These are phyloP conservation scores for Drosophila putrida DNA, from an alignment of 2,888 invertebrate genomes.

Conservation along the genomic window DNA sequence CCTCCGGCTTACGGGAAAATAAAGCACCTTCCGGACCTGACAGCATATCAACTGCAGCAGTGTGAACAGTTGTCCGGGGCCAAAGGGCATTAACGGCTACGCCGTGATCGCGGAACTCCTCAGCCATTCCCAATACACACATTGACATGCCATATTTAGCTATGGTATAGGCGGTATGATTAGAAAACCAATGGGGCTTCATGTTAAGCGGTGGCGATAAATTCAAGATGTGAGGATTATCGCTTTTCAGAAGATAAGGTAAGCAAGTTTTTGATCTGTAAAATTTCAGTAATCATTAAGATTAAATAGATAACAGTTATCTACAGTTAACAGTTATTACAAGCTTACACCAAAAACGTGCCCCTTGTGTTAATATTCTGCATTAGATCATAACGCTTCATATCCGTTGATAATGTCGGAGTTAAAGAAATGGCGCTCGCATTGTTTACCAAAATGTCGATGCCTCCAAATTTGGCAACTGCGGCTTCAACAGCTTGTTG, in stretches of 20 bases:
- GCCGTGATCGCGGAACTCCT: constrained; percentile 93
- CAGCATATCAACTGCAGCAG: constrained; percentile 96
- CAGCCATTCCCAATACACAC: constrained; percentile 99
- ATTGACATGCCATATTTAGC: constrained; percentile 99
- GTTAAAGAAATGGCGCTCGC: constrained; percentile 97
- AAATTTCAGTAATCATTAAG: constrained; percentile 2
- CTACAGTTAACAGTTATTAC: too few species aligned
- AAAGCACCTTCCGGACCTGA: constrained; percentile 86
- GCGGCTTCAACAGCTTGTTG: constrained; percentile 88
- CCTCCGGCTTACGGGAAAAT: constrained; percentile 82
- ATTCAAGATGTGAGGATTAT: constrained; percentile 97
- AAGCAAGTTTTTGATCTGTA: constrained; percentile 95
- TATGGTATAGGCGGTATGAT: constrained; percentile 98
- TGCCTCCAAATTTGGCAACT: constrained; percentile 94
- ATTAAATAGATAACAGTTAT: constrained; percentile 1
- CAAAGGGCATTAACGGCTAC: constrained; percentile 98
- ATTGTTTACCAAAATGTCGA: constrained; percentile 97
- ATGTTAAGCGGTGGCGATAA: constrained; percentile 97
- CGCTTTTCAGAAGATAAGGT: constrained; percentile 93
- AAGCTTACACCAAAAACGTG: constrained; percentile 95
- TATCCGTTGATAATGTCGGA: constrained; percentile 93
- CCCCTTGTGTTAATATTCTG: constrained; percentile 97
- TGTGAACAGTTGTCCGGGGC: constrained; percentile 96
- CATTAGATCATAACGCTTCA: constrained; percentile 99
- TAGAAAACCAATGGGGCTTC: constrained; percentile 94